A percentile compares a stretch with the other conserved stretches of the same genome.
Conservation (phyloP, 2,797 vertebrate species). For the Rhynchotus rufescens region DNA sequence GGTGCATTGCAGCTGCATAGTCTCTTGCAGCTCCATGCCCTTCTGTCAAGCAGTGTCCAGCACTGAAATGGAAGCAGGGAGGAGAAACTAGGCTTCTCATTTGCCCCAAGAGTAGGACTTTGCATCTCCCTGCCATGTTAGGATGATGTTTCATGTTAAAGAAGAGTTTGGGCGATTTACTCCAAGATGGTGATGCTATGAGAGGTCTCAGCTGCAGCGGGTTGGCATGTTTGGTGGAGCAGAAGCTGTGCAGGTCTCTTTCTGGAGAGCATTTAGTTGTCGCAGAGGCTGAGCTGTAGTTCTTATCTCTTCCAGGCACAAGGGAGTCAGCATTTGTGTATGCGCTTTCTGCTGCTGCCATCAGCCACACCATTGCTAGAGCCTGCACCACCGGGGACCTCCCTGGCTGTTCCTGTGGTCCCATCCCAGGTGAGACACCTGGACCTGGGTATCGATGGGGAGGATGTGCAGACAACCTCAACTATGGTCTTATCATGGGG, state of each 20-base stretch:
- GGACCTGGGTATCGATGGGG: slow-evolving; percentile 98
- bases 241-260: neutral
- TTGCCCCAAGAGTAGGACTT: neutral
- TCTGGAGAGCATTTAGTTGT: neutral
- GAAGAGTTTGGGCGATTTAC: neutral
- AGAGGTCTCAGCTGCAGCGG: neutral
- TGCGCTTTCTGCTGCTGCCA: slow-evolving; percentile 94
- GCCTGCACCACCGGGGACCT: slow-evolving; percentile 96
- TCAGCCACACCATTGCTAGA: slow-evolving; percentile 96
- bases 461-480: slow-evolving; percentile 97
- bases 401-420: slow-evolving; percentile 93
- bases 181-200: neutral
- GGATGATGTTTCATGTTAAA: neutral
- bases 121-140: neutral
- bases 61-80: neutral
- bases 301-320: slow-evolving; percentile 85
- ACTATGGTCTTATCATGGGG: slow-evolving; percentile 96
- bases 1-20: neutral
- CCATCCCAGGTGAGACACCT: slow-evolving; percentile 92
- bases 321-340: slow-evolving; percentile 97
- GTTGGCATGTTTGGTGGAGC: neutral
- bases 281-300: slow-evolving; percentile 1
- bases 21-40: neutral
- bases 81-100: neutral
- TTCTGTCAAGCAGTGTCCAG: neutral